Evolutionary conservation across 2,113 vertebrate genomes (phyloP).

Genomic region (Abramis brama): DNA sequence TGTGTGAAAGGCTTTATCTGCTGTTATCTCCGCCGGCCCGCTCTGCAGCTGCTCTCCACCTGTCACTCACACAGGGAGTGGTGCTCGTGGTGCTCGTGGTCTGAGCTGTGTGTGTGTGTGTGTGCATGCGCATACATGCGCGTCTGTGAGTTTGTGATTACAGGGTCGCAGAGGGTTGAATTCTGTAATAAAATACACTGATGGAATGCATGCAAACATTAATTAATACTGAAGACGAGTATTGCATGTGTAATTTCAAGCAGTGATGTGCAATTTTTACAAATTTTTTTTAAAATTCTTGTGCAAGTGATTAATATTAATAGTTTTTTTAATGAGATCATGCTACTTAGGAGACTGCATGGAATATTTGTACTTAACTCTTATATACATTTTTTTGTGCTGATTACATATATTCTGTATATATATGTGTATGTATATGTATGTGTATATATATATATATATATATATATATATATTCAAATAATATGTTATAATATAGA

Average conservation of each 20-base stretch:
- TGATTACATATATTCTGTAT: background rate
- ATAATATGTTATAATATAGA: too few relatives aligned
- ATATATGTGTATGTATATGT: too few relatives aligned
- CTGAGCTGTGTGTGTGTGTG: constrained; percentile 29
- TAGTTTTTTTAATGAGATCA: background rate
- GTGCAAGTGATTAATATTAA: background rate
- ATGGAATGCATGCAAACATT: constrained; percentile 67
- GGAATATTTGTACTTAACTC: background rate
- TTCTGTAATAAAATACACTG: constrained; percentile 57
- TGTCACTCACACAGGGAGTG: constrained; percentile 60
- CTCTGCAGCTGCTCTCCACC: constrained; percentile 68
- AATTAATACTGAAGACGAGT: background rate
- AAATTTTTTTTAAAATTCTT: background rate
- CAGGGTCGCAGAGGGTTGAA: background rate
- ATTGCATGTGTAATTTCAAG: background rate
- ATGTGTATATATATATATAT: too few relatives aligned
- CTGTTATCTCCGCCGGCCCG: constrained; percentile 56
- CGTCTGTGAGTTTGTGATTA: constrained; percentile 2
- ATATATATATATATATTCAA: too few relatives aligned
- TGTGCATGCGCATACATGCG: constrained; percentile 43
- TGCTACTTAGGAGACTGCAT: background rate
- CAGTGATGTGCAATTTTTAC: background rate
- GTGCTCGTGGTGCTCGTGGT: background rate
- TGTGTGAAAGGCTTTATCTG: constrained; percentile 60
- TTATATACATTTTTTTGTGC: too few relatives aligned